These are phyloP conservation scores for Drosophila guanche DNA, from an alignment of 1,140 invertebrate species.

Conservation along the genomic window DNA sequence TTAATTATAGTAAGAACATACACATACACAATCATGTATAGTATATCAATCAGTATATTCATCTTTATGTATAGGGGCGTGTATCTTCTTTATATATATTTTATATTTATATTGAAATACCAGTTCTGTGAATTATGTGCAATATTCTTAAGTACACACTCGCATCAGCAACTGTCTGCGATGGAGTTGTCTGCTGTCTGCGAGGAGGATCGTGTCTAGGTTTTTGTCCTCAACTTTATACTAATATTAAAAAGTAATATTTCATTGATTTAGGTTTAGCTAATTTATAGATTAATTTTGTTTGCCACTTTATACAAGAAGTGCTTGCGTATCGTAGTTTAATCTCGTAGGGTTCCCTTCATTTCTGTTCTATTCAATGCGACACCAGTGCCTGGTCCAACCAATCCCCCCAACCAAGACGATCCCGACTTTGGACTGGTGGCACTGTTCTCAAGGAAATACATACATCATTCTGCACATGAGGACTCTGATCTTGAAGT, in stretches of 20 bases:
- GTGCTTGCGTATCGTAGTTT: conserved; percentile 52
- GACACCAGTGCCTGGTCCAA: conserved; percentile 37
- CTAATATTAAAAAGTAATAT: conserved; percentile 78
- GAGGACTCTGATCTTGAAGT: neutral
- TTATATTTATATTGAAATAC: conserved; percentile 56
- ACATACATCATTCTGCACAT: neutral
- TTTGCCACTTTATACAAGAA: conserved; percentile 73
- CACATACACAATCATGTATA: conserved; percentile 52
- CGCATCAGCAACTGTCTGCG: conserved; percentile 39
- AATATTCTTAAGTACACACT: conserved; percentile 51
- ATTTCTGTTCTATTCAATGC: conserved; percentile 32
- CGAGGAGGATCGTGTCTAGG: conserved; percentile 48
- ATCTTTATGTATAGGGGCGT: conserved; percentile 34
- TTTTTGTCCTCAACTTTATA: conserved; percentile 54
- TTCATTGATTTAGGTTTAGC: conserved; percentile 72
- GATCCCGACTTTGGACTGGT: no score
- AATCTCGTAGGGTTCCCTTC: conserved; percentile 16
- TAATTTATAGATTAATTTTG: conserved; percentile 70
- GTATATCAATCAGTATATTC: conserved; percentile 46
- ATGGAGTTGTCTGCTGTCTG: no score
- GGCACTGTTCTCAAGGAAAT: conserved; percentile 1
- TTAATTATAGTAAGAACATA: conserved; percentile 69
- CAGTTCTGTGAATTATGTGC: conserved; percentile 77
- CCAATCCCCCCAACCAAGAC: neutral
- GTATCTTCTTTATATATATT: conserved; percentile 47